Evolutionary conservation across 2,113 vertebrate species (phyloP), one percentile per base, ranked within the genome.

Genomic region (Anoura caudifer): DNA sequence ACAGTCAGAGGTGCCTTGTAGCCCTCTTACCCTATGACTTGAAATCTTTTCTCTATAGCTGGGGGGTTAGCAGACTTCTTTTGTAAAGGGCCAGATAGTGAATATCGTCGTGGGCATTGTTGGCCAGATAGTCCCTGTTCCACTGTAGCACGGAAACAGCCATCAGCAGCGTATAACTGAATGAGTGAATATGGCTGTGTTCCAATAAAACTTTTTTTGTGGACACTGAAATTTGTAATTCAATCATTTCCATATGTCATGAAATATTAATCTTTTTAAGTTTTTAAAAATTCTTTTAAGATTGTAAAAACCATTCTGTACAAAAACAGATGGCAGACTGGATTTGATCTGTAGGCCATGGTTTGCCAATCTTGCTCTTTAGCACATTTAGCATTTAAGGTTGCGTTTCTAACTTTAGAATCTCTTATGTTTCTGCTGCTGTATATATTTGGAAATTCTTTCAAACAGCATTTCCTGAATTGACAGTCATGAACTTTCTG

Each of bases 361-460:
- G 28, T 67, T 91, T 90, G 67, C 87, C 54, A 90, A 0, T 15
- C 50, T 38, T 90, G 56, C 63, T 92, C 4, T 94, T 3, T 28
- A 45, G n/a, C 87, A 67, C 41, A 20, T 76, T 69, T 43, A 80
- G 19, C 45, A 88, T 70, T 83, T 61, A 43, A 81, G 76, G 43
- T 92, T 87, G 90, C 45, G 36, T 47, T 61, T 59, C 67, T 50
- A 87, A 70, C 81, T 90, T 83, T 31, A 80, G 36, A 65, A 28
- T 88, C 36, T 83, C 24, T 85, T 65, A 17, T n/a, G 45, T 47
- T 38, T 95, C 15, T 73, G 45, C 28, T 45, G 93, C 15, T 73
- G 81, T 87, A 43, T 90, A 50, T 77, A 79, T 94, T 54, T 95
- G 61, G 59, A 87, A 83, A 73, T 83, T 92, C 63, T 83, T 82